A percentile compares a stretch with the other conserved stretches of the same genome.
Conservation (phyloP, 2,888 invertebrate genomes). For the Scelioninae gen. 1 region DNA sequence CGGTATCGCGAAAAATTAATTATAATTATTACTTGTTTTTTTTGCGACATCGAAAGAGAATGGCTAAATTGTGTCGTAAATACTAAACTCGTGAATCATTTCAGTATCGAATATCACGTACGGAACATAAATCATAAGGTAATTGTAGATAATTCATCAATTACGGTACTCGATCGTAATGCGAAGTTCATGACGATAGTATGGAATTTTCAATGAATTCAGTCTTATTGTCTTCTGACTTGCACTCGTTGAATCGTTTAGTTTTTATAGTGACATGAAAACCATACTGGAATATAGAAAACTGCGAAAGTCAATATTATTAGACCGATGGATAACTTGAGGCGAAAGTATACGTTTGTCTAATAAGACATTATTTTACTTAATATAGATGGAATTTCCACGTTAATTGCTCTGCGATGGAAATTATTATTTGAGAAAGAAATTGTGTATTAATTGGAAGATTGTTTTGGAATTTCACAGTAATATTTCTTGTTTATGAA, state of each 20-base stretch:
- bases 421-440: too few species aligned
- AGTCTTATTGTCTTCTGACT: too few species aligned
- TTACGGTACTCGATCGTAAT: conserved; percentile 20
- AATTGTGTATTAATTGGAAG: too few species aligned
- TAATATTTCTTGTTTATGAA: too few species aligned
- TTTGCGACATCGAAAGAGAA: background rate
- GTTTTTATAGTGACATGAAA: background rate
- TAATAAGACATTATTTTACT: conserved; percentile 1
- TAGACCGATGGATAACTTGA: background rate
- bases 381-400: background rate
- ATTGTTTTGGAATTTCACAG: too few species aligned
- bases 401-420: too few species aligned
- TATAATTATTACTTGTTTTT: background rate
- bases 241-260: conserved; percentile 37
- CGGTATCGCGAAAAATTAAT: background rate
- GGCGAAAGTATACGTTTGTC: conserved; percentile 8
- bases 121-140: conserved; percentile 40
- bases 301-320: conserved; percentile 12
- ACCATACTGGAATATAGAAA: conserved; percentile 4
- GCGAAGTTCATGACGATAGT: conserved; percentile 6
- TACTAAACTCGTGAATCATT: conserved; percentile 22
- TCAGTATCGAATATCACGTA: conserved; percentile 6
- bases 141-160: conserved; percentile 47
- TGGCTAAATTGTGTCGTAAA: background rate
- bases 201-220: conserved; percentile 6